phyloP scores from a whole-genome alignment of 2,888 invertebrate genomes.

The Ennomos erosarius region DNA sequence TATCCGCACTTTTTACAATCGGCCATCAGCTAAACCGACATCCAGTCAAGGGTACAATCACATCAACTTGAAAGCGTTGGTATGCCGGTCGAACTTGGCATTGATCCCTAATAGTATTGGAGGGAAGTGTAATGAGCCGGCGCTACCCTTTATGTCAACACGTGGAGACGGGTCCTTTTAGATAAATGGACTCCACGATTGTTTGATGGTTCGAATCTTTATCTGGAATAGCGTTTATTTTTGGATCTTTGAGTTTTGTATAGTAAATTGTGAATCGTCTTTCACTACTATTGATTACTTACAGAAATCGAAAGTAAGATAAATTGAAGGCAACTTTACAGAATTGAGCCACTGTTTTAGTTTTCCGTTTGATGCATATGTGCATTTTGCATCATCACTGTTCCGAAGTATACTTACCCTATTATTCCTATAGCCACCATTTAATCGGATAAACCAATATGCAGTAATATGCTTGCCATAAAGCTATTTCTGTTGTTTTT shows the following conservation, averaged over 20 bases:
- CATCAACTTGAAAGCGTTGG: slow-evolving; percentile 68
- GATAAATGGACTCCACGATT: slow-evolving; percentile 6
- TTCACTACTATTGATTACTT: too few relatives aligned
- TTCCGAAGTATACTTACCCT: too few relatives aligned
- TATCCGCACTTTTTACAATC: background rate
- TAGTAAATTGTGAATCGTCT: background rate
- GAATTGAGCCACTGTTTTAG: too few relatives aligned
- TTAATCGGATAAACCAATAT: too few relatives aligned
- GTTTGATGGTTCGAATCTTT: slow-evolving; percentile 1
- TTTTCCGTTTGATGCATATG: too few relatives aligned
- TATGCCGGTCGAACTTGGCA: slow-evolving; percentile 69
- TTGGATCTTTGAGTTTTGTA: background rate
- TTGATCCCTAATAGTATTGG: slow-evolving; percentile 67
- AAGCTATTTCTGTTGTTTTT: too few relatives aligned
- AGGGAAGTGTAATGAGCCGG: slow-evolving; percentile 68
- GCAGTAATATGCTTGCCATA: too few relatives aligned
- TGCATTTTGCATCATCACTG: too few relatives aligned
- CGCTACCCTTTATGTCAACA: slow-evolving; percentile 42
- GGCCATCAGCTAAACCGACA: slow-evolving; percentile 4
- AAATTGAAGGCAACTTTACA: too few relatives aligned
- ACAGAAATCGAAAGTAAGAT: too few relatives aligned
- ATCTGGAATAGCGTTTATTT: background rate
- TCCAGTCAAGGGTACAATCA: slow-evolving; percentile 69
- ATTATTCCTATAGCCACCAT: too few relatives aligned
- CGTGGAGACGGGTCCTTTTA: slow-evolving; percentile 21